These are phyloP conservation scores for Noctua fimbriata DNA, from an alignment of 2,888 invertebrate genomes.

Conservation along the genomic window DNA sequence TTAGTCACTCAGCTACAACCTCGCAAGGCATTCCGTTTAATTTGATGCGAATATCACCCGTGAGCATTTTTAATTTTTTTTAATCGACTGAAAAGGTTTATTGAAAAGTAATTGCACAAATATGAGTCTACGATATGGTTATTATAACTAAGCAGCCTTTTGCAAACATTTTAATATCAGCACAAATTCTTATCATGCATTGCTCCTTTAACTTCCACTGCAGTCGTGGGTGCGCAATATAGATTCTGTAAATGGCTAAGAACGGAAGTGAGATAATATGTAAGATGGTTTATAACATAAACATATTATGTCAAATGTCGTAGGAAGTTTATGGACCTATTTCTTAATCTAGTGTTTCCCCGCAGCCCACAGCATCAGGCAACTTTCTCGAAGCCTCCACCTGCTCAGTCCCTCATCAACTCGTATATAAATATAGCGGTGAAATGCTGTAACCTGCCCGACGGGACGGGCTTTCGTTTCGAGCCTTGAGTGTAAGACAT, in stretches of 20 bases:
- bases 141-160: background rate
- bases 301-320: background rate
- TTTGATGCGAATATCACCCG: background rate
- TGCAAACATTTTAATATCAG: background rate
- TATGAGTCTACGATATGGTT: background rate
- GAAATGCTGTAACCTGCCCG: conserved; percentile 38
- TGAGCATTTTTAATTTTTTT: background rate
- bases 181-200: background rate
- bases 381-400: conserved; percentile 33
- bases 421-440: conserved; percentile 30
- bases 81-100: background rate
- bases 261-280: background rate
- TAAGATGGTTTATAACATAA: background rate
- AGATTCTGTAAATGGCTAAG: too few species aligned
- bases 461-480: conserved; percentile 55
- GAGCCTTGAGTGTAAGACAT: conserved; percentile 32
- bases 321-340: background rate
- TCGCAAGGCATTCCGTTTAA: background rate
- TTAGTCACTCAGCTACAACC: background rate
- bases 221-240: too few species aligned
- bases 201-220: background rate
- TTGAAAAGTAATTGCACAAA: background rate
- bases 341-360: background rate
- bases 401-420: conserved; percentile 9
- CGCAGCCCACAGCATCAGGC: conserved; percentile 5